Evolutionary conservation across 1,140 invertebrate genomes (phyloP), one percentile per base, ranked within the genome.

Genomic region (Phocides pigmalion): DNA sequence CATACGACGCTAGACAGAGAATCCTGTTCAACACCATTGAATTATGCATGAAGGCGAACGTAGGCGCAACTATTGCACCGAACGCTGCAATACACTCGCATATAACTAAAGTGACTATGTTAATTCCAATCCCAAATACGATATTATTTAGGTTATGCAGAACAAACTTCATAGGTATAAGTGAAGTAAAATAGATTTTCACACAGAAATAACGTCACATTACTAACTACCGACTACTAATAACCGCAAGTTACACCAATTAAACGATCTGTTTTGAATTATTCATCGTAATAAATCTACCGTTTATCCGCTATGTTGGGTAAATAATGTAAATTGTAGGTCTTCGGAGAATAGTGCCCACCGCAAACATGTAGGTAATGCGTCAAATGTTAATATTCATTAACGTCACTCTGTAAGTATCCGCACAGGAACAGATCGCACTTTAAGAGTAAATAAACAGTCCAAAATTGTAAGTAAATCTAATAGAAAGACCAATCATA

Each of bases 41-140:
- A 85, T 86, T 77, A 85, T 86, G 81, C 79, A 88, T 85, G 68
- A 79, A 73, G 51, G 72, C 68, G 68, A 67, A 72, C 58, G 64
- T 19, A 35, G 53, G 62, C 63, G 53, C 51, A 68, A 63, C 72
- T 72, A 70, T 71, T 75, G 76, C 74, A 74, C 51, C 56, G 39
- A 65, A 50, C 35, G 35, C 12, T 50, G 14, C 25, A 28, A 69
- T 62, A 53, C 50, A 42, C 58, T 58, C 56, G 15, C 16, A 51
- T 54, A 41, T 28, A 66, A 58, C 50, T 32, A 44, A 74, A 67
- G 69, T 65, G 68, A 58, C 64, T 17, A 70, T 69, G 68, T 66
- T 70, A 77, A 66, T 64, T 65, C 63, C 70, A 62, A 54, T 47
- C 64, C 59, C 9, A 47, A 32, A 32, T 11, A 61, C 41, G 41